Base-by-base conservation (phyloP, 2,797 vertebrate genomes). In the Pampus argenteus region DNA sequence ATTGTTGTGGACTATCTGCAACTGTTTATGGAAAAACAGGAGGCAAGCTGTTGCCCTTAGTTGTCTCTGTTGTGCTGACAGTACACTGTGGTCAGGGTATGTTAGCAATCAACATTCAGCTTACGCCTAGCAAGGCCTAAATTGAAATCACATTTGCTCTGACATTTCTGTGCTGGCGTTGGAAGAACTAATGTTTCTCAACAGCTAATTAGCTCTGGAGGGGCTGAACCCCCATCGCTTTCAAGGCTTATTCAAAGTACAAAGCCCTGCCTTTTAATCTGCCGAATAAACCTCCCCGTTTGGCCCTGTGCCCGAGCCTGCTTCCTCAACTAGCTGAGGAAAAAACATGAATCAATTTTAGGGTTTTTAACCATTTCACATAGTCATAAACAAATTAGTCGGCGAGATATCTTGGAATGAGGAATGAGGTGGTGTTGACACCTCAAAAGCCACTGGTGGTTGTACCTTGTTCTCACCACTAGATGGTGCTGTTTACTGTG, bases 11-110 rank as follows among this genome's bases (percentile, higher is more conserved):
- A 87, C 47, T 64, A 6, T 74, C 42, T 87, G 40, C 47, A 76
- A 23, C 57, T 88, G 87, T 88, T 93, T 87, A 89, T 87, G 79
- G 84, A 66, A 80, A 85, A 89, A 88, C 86, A 83, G 57, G 64
- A 81, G 69, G 68, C 22, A 0, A 36, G 59, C 36, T 78, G 72
- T 56, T 54, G 31, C 75, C 71, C 61, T 56, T 38, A 51, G 36
- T 81, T 15, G 50, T 69, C 38, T 74, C 49, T 75, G 66, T 79
- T 82, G 34, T 88, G 84, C 87, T 86, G 80, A 88, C 80, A 47
- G 65, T 78, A 70, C 77, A 77, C 52, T 82, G 62, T 71, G 67
- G 59, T 82, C 9, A 4, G 22, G 65, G 51, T 57, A 66, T 86
- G 88, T 82, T 71, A 40, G 62, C 79, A 73, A 82, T 89, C 82